These are phyloP conservation scores for Dasyprocta punctata DNA, from an alignment of 2,113 vertebrate genomes.

Conservation along the genomic window DNA sequence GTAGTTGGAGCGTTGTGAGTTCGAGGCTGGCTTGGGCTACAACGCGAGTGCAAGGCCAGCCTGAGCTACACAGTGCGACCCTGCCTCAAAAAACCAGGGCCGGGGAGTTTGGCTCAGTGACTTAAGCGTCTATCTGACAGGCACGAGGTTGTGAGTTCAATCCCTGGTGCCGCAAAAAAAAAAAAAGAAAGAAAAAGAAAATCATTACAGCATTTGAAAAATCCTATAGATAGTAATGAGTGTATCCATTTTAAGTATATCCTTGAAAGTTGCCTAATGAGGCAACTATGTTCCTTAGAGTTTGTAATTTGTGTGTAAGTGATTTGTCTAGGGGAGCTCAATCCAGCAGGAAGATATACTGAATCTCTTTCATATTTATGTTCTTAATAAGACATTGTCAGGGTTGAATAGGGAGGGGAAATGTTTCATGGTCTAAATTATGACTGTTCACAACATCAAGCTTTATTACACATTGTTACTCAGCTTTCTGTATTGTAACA, in stretches of 20 bases:
- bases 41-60: no score
- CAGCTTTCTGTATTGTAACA: background rate
- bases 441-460: background rate
- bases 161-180: no score
- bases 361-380: background rate
- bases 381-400: background rate
- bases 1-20: no score
- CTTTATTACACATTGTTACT: background rate
- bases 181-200: no score
- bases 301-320: no score
- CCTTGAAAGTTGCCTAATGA: background rate
- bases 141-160: no score
- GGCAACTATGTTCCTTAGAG: background rate
- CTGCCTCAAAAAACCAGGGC: no score
- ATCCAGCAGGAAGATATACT: background rate
- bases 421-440: background rate
- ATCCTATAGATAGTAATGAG: background rate
- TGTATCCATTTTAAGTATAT: background rate
- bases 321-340: background rate
- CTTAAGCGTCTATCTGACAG: no score
- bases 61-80: no score
- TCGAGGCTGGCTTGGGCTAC: no score
- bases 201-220: conserved; percentile 20
- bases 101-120: no score
- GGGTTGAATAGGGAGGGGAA: background rate